These are phyloP conservation scores for Drosophila meridiana DNA, from an alignment of 2,888 invertebrate species.

Conservation along the genomic window DNA sequence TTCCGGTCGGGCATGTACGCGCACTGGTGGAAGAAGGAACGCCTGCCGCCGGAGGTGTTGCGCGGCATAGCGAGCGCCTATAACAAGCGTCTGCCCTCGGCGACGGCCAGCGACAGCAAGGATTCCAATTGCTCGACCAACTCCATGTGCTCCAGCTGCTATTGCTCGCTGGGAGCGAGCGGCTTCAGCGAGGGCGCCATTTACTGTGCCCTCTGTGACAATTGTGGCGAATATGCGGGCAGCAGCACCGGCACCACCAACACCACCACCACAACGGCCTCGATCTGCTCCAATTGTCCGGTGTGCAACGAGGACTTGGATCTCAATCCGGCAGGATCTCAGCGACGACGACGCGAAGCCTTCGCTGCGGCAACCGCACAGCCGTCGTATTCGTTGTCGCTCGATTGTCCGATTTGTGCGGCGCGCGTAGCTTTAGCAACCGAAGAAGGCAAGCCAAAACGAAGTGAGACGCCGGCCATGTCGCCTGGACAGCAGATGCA, in stretches of 20 bases:
- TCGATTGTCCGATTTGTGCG: conserved; percentile 80
- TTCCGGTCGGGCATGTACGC: conserved; percentile 94
- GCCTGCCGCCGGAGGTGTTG: conserved; percentile 89
- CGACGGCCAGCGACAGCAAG: conserved; percentile 86
- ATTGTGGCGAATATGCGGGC: conserved; percentile 67
- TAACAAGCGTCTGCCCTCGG: conserved; percentile 86
- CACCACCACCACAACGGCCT: conserved; percentile 75
- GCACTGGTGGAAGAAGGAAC: conserved; percentile 97
- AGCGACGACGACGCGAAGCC: conserved; percentile 38
- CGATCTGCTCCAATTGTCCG: conserved; percentile 73
- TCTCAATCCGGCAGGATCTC: conserved; percentile 9
- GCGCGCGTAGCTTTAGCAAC: conserved; percentile 57
- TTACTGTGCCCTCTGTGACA: conserved; percentile 82
- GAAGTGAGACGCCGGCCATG: conserved; percentile 59
- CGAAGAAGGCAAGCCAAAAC: conserved; percentile 83
- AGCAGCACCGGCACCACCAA: conserved; percentile 68
- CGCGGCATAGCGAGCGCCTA: conserved; percentile 85
- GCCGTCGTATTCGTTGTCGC: conserved; percentile 64
- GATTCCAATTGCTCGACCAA: conserved; percentile 73
- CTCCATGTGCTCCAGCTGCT: conserved; percentile 75
- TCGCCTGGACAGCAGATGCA: conserved; percentile 25
- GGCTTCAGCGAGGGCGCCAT: conserved; percentile 81
- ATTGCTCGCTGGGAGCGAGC: conserved; percentile 75
- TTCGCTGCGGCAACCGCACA: conserved; percentile 49
- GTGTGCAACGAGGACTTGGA: conserved; percentile 69